Percentiles rank a stretch among this genome's conserved stretches.
Evolutionary conservation across 2,797 vertebrate species (phyloP).

Genomic region (Oreochromis grahami): DNA sequence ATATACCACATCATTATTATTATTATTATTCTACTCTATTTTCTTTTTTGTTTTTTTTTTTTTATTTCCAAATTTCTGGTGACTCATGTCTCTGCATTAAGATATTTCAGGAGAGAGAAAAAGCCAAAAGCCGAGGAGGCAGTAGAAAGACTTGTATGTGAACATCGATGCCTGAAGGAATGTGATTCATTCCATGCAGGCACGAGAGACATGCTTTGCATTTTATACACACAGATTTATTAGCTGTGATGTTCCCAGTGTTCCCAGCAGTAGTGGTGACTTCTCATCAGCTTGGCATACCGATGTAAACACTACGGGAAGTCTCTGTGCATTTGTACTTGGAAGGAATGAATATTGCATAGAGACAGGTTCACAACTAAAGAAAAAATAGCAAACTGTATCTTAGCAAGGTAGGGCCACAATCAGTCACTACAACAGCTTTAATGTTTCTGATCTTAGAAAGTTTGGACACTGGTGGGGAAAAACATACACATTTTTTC

Average conservation of each 20-base stretch:
- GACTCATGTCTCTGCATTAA: not conserved
- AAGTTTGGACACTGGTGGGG: not conserved
- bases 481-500: not conserved
- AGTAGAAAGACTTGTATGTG: not conserved
- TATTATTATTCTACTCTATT: not conserved
- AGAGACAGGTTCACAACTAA: not conserved
- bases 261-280: not conserved
- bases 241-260: not conserved
- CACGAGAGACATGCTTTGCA: not conserved
- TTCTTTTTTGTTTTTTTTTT: not conserved
- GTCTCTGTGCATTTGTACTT: not conserved
- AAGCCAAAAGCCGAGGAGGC: not conserved
- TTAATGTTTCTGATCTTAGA: not conserved
- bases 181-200: not conserved
- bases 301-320: constrained; percentile 19
- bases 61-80: not conserved
- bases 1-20: not conserved
- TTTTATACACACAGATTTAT: constrained; percentile 45
- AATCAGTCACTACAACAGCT: not conserved
- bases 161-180: not conserved
- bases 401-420: not conserved
- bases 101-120: not conserved
- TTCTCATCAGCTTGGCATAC: constrained; percentile 13
- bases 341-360: not conserved
- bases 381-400: not conserved